Evolutionary conservation across 2,797 vertebrate species (phyloP).

Genomic region (Gymnopithys bicolor): DNA sequence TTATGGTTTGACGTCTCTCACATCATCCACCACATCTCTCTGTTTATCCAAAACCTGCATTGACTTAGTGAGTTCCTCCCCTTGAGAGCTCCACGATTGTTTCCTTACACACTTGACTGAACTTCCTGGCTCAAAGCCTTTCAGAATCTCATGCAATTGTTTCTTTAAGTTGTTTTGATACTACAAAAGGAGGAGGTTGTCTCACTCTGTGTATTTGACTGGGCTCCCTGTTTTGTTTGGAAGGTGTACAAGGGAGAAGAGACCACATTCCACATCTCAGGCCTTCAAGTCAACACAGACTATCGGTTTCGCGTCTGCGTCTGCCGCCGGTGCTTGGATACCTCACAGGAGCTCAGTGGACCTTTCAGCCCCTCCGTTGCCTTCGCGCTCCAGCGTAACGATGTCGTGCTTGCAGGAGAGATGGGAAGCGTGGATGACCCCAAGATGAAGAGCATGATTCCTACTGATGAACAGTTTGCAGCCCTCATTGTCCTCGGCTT

Average conservation of each 20-base stretch:
- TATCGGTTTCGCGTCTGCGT: slow-evolving; percentile 95
- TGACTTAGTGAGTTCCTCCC: neutral
- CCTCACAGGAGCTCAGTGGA: slow-evolving; percentile 93
- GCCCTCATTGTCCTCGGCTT: slow-evolving; percentile 92
- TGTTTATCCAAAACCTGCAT: neutral
- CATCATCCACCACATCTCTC: accelerated
- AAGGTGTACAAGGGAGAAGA: slow-evolving; percentile 97
- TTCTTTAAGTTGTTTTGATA: neutral
- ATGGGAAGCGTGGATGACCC: slow-evolving; percentile 73
- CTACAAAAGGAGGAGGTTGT: neutral
- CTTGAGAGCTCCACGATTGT: neutral
- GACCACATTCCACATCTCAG: slow-evolving; percentile 89
- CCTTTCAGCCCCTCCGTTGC: slow-evolving; percentile 92
- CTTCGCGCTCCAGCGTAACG: slow-evolving; percentile 86
- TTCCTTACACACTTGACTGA: neutral
- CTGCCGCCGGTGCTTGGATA: slow-evolving; percentile 91
- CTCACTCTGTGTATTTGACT: neutral
- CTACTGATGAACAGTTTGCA: slow-evolving; percentile 94
- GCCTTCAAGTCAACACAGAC: slow-evolving; percentile 94
- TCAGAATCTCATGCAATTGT: accelerated
- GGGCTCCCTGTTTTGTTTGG: neutral
- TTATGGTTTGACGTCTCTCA: neutral
- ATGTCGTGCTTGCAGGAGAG: slow-evolving; percentile 79
- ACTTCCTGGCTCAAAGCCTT: neutral
- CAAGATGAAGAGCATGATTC: slow-evolving; percentile 84